These are phyloP conservation scores for Catocala nupta DNA, from an alignment of 2,888 invertebrate genomes.

Conservation along the genomic window DNA sequence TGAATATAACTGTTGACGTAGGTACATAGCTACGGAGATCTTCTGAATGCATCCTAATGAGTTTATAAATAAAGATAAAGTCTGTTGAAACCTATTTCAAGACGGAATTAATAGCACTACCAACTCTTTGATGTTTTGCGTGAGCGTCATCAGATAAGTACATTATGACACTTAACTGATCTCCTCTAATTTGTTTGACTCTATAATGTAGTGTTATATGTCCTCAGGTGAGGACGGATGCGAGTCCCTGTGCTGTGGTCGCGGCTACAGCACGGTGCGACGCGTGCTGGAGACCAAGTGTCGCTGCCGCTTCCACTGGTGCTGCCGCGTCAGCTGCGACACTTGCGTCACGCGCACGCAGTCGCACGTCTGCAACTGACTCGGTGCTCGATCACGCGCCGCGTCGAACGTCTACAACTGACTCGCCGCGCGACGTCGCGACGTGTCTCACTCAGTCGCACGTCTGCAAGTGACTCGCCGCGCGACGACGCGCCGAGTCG, in stretches of 20 bases:
- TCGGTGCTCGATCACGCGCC: conserved; percentile 94
- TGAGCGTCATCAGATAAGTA: too few species aligned
- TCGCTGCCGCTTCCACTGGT: conserved; percentile 98
- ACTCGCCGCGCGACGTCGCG: conserved; percentile 93
- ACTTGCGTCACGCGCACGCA: conserved; percentile 93
- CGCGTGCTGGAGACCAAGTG: conserved; percentile 93
- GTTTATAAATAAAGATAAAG: too few species aligned
- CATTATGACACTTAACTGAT: too few species aligned
- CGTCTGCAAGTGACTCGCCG: conserved; percentile 60
- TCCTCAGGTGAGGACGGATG: conserved; percentile 92
- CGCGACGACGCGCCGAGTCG: too few species aligned
- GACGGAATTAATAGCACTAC: too few species aligned
- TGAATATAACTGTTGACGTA: too few species aligned
- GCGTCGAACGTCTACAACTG: conserved; percentile 88
- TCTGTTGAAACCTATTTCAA: too few species aligned
- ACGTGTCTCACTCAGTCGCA: conserved; percentile 93
- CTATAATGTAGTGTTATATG: conserved; percentile 18
- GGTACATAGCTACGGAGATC: too few species aligned
- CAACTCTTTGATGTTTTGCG: too few species aligned
- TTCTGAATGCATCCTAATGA: too few species aligned
- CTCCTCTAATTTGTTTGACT: too few species aligned
- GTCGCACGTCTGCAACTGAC: conserved; percentile 85
- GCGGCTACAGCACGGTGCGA: conserved; percentile 96
- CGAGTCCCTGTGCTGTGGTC: conserved; percentile 95
- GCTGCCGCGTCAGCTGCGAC: conserved; percentile 97